These are phyloP conservation scores for Rhyacophila brunnea DNA, from an alignment of 1,140 invertebrate species.

Conservation along the genomic window DNA sequence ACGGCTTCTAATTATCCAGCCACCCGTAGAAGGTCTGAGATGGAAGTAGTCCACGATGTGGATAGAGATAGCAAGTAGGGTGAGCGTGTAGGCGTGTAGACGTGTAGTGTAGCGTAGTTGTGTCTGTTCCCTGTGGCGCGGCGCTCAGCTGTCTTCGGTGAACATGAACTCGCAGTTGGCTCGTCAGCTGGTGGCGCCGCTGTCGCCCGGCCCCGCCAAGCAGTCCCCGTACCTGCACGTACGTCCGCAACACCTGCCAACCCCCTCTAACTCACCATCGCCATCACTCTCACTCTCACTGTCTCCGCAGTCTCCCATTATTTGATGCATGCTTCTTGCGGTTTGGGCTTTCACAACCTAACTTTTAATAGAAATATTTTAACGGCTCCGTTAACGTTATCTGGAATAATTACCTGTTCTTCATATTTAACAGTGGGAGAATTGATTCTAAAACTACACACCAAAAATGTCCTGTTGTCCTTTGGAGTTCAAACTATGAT, in stretches of 20 bases:
- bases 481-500: too few species aligned
- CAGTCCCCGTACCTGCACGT: slow-evolving; percentile 54
- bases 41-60: background rate
- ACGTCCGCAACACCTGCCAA: slow-evolving; percentile 41
- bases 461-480: too few species aligned
- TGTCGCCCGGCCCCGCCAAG: slow-evolving; percentile 44
- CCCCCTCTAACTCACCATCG: background rate
- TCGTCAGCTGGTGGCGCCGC: slow-evolving; percentile 58
- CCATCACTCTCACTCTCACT: slow-evolving; percentile 2
- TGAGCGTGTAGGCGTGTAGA: slow-evolving; percentile 13
- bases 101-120: slow-evolving; percentile 26
- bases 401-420: too few species aligned
- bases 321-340: background rate
- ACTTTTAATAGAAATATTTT: too few species aligned
- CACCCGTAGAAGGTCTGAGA: too few species aligned
- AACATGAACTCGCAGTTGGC: slow-evolving; percentile 58
- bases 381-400: too few species aligned
- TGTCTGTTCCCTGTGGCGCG: slow-evolving; percentile 24
- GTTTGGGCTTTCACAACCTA: background rate
- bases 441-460: too few species aligned
- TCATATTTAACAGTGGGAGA: too few species aligned
- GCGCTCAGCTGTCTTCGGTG: slow-evolving; percentile 39
- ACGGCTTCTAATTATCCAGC: too few species aligned
- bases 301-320: background rate
- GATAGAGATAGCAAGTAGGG: slow-evolving; percentile 6